Evolutionary conservation across 1,140 invertebrate genomes (phyloP), one percentile per base, ranked within the genome.

Genomic region (Halotydeus destructor): DNA sequence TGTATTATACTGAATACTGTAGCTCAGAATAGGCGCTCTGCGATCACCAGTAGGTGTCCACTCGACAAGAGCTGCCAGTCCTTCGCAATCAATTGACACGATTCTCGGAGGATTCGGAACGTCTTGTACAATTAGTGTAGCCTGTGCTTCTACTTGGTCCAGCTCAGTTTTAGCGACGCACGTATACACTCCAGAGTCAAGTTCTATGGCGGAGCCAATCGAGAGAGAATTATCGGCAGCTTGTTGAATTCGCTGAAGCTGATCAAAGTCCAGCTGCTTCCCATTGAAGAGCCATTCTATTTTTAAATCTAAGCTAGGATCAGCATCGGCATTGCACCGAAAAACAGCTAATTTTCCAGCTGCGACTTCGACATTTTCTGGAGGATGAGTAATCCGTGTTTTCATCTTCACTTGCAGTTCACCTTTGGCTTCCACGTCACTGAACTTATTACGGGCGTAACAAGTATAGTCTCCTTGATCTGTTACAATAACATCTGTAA

Each of bases 121-220:
- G 63, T 93, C 89, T 69, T 94, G 86, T 4, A 98, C 89, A 43
- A 72, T 85, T 1, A 98, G 65, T 38, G 79, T 83, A 5, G 91
- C 88, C 48, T 72, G 68, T 0, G 82, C 79, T 5, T 67, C 68
- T 1, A 76, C 75, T 50, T 78, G 69, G 57, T 97, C 93, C 16
- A 96, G 63, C 4, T 76, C 71, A 2, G 91, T 97, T 31, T 65
- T 69, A 1, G 89, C 91, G n/a, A 89, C 71, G 62, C 93, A 99
- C 0, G 88, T 94, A 54, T 97, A 97, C 34, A 71, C 72, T 11
- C 88, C 89, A 8, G 91, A 91, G 62, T 96, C 86, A 38, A 89
- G 60, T 61, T 91, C 86, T 21, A 75, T 79, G 11, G 86, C 89
- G 61, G 91, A 86, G 5, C 79, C 78, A 40, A 98, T 91, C 6